A percentile compares a stretch with the other conserved stretches of the same genome.
phyloP scores from a whole-genome alignment of 2,888 invertebrate genomes.

The Cosmia pyralina region DNA sequence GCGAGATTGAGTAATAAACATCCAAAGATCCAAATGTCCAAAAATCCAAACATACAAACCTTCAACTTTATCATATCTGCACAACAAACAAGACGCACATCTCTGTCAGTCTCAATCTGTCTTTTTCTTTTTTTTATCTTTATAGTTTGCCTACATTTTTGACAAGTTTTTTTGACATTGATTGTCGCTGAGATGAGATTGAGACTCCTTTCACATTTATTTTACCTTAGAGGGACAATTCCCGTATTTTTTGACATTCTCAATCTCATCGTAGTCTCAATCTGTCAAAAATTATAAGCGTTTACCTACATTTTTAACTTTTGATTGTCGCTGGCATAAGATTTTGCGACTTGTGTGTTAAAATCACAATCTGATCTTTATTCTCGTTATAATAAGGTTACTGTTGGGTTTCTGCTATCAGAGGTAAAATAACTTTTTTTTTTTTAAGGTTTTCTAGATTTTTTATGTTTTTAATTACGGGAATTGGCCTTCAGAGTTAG shows the following conservation, averaged over 20 bases:
- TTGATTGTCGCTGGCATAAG: background rate
- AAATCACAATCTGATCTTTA: too few relatives aligned
- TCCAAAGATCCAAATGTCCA: too few relatives aligned
- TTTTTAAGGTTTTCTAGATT: background rate
- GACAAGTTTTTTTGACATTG: background rate
- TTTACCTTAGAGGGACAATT: too few relatives aligned
- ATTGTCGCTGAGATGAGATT: background rate
- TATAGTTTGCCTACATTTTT: background rate
- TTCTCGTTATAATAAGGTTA: too few relatives aligned
- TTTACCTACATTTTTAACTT: background rate
- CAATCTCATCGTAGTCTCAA: too few relatives aligned
- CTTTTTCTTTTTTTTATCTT: background rate
- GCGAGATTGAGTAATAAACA: too few relatives aligned
- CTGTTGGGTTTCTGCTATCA: too few relatives aligned
- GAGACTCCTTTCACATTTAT: too few relatives aligned
- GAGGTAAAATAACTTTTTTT: too few relatives aligned
- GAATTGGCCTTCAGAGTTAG: background rate
- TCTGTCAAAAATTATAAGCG: too few relatives aligned
- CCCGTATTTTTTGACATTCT: too few relatives aligned
- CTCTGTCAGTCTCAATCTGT: background rate
- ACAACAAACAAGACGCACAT: background rate
- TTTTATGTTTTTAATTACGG: background rate
- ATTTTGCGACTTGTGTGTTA: background rate
- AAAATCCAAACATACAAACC: too few relatives aligned
- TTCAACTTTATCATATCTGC: background rate